Evolutionary conservation across 2,797 vertebrate species (phyloP), one percentile per base, ranked within the genome.

Genomic region (Scolopax rusticola): DNA sequence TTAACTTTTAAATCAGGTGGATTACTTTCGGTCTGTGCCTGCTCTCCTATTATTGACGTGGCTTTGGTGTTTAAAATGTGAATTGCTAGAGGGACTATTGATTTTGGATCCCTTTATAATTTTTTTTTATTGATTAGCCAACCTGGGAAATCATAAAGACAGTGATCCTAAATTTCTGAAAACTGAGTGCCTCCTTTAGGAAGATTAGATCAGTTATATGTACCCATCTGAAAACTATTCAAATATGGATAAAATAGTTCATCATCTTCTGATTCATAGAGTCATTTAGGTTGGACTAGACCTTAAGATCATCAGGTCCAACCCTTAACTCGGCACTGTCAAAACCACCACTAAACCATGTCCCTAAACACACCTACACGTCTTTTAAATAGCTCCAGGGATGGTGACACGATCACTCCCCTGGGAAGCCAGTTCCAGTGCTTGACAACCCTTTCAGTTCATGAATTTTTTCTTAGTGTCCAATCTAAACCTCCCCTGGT

Each of bases 1-100:
- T 87, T 97, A 90, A 84, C 61, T 88, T 96, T 76, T 43, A 87
- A 96, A 91, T 88, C 33, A 70, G 33, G 9, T 25, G 63, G 11
- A 4, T 94, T 77, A 45, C 88, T 50, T 89, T 27, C 11, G 65
- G 4, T 1, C 4, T 68, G 0, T 64, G 40, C 30, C 40, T 78
- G 4, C 19, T 78, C 3, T 76, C 33, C 14, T 67, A 10, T 32
- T 75, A 5, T 21, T 51, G 77, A 59, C 10, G 5, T 15, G 27
- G 9, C 12, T 74, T 71, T 89, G 12, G 33, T 70, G 28, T 79
- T 80, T 81, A 69, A 77, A 50, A 65, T 50, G 21, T 77, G n/a
- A 9, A 1, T 48, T 92, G 25, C 14, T 25, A 28, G 30, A 75
- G 33, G 9, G 24, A 25, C 11, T 71, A 27, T 23, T 75, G 76